Percentiles rank a stretch among this genome's conserved stretches.
Evolutionary conservation across 2,113 vertebrate species (phyloP).

Genomic region (Scolopax mira): DNA sequence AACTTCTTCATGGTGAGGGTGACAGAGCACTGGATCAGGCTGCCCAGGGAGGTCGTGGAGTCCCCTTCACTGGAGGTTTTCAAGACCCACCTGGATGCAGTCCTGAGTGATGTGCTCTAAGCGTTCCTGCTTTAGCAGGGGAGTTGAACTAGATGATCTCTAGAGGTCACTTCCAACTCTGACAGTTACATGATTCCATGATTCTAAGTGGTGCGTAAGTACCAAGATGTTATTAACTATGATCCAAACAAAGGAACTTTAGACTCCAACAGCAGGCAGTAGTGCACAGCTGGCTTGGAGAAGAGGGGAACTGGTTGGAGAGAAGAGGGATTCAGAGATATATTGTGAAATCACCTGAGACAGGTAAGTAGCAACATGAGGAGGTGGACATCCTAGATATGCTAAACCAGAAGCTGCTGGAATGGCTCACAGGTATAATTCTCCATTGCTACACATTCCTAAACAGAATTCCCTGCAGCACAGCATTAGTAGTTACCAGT

Average conservation of each 20-base stretch:
- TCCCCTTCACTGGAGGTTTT: no score
- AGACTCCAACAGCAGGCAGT: not conserved
- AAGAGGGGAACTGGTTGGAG: not conserved
- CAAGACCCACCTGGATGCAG: no score
- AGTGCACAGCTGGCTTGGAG: not conserved
- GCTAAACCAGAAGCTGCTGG: not conserved
- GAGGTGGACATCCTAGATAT: not conserved
- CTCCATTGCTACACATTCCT: not conserved
- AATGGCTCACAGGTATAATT: not conserved
- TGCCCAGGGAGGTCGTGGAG: no score
- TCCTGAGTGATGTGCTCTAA: no score
- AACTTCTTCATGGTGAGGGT: no score
- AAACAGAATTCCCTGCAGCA: not conserved
- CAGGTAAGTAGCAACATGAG: not conserved
- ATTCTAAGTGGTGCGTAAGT: not conserved
- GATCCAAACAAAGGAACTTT: not conserved
- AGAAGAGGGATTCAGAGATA: not conserved
- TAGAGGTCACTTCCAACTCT: no score
- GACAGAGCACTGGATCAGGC: no score
- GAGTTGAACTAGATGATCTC: no score
- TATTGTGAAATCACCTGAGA: not conserved
- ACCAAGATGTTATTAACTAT: not conserved
- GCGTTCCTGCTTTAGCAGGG: no score
- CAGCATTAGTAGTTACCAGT: not conserved
- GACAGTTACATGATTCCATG: no score